Evolutionary conservation across 2,113 vertebrate genomes (phyloP).

Genomic region (Cynocephalus volans): DNA sequence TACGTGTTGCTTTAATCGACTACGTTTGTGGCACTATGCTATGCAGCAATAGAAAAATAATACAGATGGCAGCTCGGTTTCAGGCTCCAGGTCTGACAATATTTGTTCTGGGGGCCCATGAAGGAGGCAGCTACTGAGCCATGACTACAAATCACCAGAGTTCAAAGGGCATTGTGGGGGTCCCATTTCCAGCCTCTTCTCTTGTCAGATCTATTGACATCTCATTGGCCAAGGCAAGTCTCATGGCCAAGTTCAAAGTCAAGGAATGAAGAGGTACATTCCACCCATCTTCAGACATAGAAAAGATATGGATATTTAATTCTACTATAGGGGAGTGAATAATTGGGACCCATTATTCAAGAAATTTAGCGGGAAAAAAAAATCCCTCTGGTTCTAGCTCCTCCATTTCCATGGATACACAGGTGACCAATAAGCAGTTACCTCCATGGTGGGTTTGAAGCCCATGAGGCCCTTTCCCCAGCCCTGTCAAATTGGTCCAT

Average conservation of each 20-base stretch:
- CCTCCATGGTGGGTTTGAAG: background rate
- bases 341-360: background rate
- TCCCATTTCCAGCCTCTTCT: background rate
- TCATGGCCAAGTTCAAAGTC: background rate
- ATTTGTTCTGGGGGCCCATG: background rate
- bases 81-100: background rate
- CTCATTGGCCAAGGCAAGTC: background rate
- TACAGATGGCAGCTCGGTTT: background rate
- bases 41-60: background rate
- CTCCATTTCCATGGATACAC: background rate
- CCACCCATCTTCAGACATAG: background rate
- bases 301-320: background rate
- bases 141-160: background rate
- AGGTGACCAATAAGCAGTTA: background rate
- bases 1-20: background rate
- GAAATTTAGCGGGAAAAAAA: background rate
- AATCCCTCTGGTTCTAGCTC: background rate
- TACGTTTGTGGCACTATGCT: background rate
- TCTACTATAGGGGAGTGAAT: background rate
- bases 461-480: background rate
- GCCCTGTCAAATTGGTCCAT: background rate
- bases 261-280: background rate
- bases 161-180: background rate
- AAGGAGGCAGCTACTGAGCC: background rate
- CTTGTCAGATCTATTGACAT: background rate